Evolutionary conservation across 2,797 vertebrate genomes (phyloP), one percentile per base, ranked within the genome.

Genomic region (Euphonia xanthogaster): DNA sequence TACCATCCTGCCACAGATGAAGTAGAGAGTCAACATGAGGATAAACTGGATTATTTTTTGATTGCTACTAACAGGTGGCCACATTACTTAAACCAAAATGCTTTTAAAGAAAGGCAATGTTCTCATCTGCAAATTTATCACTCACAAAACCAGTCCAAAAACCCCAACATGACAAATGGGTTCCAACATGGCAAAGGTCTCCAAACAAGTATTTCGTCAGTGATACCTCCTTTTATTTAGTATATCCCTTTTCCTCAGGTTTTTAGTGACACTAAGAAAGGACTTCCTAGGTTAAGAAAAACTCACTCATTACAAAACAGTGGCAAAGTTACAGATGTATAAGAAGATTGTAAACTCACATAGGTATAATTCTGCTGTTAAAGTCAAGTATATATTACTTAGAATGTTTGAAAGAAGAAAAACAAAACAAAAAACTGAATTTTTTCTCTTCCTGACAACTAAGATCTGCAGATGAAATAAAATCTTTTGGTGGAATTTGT

Each of bases 131-230:
- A 17, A 20, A 14, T 71, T 51, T 28, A 44, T 45, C 27, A 51
- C 2, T 6, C 7, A 33, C 30, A 65, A 86, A 82, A 73, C 0
- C 12, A 82, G 7, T 27, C 8, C 3, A 45, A 93, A 73, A 68
- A 30, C 12, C 68, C 12, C 9, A 54, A 19, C 0, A 1, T 27
- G 44, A n/a, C 22, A n/a, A 58, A 51, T 51, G 4, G 60, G 2
- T 11, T 57, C 55, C 33, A 61, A 16, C 13, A 8, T 24, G 4
- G 10, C 33, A 53, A 62, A 35, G 6, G 4, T 63, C 20, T 65
- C 37, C 25, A 11, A 23, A 19, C 2, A 63, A 47, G 20, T 40
- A 18, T 66, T 77, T 74, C 4, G 5, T 45, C 53, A 79, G 11
- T 2, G 48, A 8, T 40, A 13, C 1, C 3, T 80, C 27, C 8